A percentile compares a stretch with the other conserved stretches of the same genome.
phyloP scores from a whole-genome alignment of 2,888 invertebrate genomes.

The Xiphydria camelus region DNA sequence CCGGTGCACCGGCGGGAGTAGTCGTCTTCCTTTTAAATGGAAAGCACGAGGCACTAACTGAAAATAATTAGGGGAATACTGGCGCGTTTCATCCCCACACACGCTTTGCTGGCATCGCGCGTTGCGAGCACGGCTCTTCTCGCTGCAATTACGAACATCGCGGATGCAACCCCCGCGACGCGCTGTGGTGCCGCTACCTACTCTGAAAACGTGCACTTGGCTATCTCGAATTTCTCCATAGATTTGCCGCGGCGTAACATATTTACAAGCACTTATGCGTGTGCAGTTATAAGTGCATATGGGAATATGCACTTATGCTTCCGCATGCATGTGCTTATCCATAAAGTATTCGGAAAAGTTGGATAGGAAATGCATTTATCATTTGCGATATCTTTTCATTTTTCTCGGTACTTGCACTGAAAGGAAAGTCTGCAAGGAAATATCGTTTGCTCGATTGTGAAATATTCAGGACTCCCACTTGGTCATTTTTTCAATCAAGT shows the following conservation, averaged over 20 bases:
- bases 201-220: background rate
- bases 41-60: conserved; percentile 13
- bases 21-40: conserved; percentile 8
- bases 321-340: no score
- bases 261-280: background rate
- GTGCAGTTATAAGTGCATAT: background rate
- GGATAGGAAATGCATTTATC: no score
- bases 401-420: no score
- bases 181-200: no score
- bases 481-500: no score
- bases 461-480: no score
- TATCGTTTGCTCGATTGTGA: no score
- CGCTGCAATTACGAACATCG: conserved; percentile 36
- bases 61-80: conserved; percentile 34
- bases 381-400: no score
- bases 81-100: conserved; percentile 3
- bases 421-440: no score
- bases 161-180: conserved; percentile 3
- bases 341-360: no score
- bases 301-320: background rate
- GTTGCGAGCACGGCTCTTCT: no score
- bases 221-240: background rate
- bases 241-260: background rate
- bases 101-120: no score
- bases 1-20: background rate